These are phyloP conservation scores for Indicator indicator DNA, from an alignment of 2,113 vertebrate species.

Conservation along the genomic window DNA sequence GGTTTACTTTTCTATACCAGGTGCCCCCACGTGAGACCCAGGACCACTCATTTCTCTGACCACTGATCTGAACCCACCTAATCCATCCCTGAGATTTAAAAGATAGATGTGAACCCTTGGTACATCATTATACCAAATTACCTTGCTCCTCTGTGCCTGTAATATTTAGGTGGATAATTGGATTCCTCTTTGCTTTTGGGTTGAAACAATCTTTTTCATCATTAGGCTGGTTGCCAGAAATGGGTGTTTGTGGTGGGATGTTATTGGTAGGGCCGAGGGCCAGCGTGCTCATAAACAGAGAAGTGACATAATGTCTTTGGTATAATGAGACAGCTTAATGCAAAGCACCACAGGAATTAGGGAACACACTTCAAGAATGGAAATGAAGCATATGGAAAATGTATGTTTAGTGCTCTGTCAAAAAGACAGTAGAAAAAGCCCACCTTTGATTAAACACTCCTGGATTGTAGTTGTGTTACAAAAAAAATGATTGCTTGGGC, in stretches of 20 bases:
- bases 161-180: conserved; percentile 43
- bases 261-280: conserved; percentile 44
- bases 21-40: not conserved
- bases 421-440: not conserved
- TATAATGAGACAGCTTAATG: conserved; percentile 59
- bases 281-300: conserved; percentile 52
- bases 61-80: not conserved
- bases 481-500: conserved; percentile 1
- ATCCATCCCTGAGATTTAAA: conserved; percentile 15
- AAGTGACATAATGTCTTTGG: conserved; percentile 58
- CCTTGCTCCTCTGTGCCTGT: not conserved
- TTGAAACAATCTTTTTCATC: conserved; percentile 52
- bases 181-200: conserved; percentile 15
- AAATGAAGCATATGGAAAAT: conserved; percentile 32
- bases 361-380: conserved; percentile 14
- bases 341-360: conserved; percentile 57
- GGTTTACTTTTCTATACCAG: conserved; percentile 15
- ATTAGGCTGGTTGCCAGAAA: conserved; percentile 55
- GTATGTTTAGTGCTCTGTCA: not conserved
- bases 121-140: conserved; percentile 13
- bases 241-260: conserved; percentile 38
- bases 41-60: not conserved
- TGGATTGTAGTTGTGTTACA: not conserved
- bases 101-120: conserved; percentile 24
- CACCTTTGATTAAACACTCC: conserved; percentile 34